Base-by-base conservation (phyloP, 2,888 invertebrate species). In the Chymomyza procnemis region DNA sequence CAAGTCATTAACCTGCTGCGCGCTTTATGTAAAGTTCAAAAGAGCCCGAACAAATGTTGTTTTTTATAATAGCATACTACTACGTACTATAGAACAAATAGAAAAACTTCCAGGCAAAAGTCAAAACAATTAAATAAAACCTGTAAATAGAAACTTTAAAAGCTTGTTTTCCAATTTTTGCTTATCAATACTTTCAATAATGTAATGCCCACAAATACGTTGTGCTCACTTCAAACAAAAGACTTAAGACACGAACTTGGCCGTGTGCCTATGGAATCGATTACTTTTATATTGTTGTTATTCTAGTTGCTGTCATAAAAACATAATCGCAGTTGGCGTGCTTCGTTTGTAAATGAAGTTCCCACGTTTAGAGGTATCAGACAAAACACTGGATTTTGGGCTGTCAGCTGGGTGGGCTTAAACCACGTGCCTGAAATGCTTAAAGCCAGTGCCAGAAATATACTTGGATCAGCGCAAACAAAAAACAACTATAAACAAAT, bases 211-310 rank as follows among this genome's bases (percentile, higher is more conserved):
- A 5, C 54, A 19, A 62, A 57, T 62, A 71, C 34, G 9, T 41
- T 12, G 3, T 12, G 34, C 34, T 12, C 34, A 41, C 12, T 12
- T 41, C 34, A 77, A 73, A 81, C 81, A 68, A 80, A 86, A 74
- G 79, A 86, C 79, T 85, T 71, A 80, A 71, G 80, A 60, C 74
- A 76, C 76, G 68, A 72, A 82, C 76, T 69, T 71, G 64, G 8
- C 34, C 9, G 12, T 12, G 12, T 12, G 34, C 34, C 34, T 12
- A 41, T 12, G 12, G 34, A 41, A 41, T 41, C 34, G 34, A 41
- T 41, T 59, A 19, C 2, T 4, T 46, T 19, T 12, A 12, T 9
- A 9, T 48, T 16, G 19, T 61, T 65, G n/a, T 19, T 54, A 21
- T 56, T 61, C 41, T 48, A 47, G 16, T 22, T 54, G 16, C 19